Evolutionary conservation across 2,113 vertebrate genomes (phyloP).

Genomic region (Brienomyrus brachyistius): DNA sequence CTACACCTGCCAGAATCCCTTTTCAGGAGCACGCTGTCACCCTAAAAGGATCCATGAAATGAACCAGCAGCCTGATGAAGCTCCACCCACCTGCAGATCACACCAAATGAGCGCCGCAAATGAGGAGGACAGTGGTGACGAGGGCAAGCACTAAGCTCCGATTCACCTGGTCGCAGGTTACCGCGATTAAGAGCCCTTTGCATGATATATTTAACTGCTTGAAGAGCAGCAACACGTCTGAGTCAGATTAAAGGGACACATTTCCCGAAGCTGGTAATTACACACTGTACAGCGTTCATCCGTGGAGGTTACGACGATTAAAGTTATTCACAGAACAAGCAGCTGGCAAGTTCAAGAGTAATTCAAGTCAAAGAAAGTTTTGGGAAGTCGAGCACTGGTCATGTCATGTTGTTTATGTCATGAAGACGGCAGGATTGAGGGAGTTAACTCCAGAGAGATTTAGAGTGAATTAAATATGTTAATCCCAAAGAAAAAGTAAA

Average conservation of each 20-base stretch:
- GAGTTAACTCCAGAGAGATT: slow-evolving; percentile 74
- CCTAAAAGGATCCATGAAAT: slow-evolving; percentile 66
- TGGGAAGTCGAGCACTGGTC: neutral
- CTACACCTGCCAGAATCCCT: slow-evolving; percentile 42
- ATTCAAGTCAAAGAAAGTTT: neutral
- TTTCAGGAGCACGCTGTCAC: slow-evolving; percentile 62
- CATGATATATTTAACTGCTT: neutral
- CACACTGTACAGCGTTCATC: neutral
- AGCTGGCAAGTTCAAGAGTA: neutral
- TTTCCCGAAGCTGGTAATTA: neutral
- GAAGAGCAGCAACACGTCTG: neutral
- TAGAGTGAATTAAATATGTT: slow-evolving; percentile 76
- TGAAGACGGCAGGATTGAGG: slow-evolving; percentile 60
- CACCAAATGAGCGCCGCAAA: slow-evolving; percentile 11
- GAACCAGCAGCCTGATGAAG: slow-evolving; percentile 63
- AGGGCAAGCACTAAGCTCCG: neutral
- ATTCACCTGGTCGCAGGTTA: slow-evolving; percentile 27
- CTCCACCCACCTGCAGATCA: slow-evolving; percentile 39
- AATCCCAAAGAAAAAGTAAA: slow-evolving; percentile 76
- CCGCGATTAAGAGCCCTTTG: neutral
- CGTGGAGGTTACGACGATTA: neutral
- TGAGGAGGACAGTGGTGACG: slow-evolving; percentile 26
- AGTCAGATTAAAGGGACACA: neutral
- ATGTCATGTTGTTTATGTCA: slow-evolving; percentile 41
- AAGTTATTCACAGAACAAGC: neutral